phyloP scores from a whole-genome alignment of 2,113 vertebrate species.

The Silurus asotus region DNA sequence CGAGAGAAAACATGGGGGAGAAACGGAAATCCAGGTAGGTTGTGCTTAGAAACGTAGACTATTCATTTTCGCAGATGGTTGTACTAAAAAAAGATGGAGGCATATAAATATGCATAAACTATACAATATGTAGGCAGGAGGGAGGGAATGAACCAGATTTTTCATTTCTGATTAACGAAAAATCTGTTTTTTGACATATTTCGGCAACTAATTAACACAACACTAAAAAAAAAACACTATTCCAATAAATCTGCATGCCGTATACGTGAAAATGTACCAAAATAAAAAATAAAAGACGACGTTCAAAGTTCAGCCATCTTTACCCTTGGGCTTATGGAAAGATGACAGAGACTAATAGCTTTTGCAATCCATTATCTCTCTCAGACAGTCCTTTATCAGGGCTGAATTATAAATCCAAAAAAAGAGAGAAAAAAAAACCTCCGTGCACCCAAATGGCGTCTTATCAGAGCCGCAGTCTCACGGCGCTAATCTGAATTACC shows the following conservation, averaged over 20 bases:
- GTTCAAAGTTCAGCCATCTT: background rate
- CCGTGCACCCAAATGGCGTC: background rate
- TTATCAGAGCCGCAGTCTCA: background rate
- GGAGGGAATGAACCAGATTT: background rate
- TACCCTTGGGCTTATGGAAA: constrained; percentile 27
- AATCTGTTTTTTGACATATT: background rate
- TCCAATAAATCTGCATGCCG: background rate
- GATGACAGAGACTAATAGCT: constrained; percentile 49
- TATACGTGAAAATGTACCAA: background rate
- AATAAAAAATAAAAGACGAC: background rate
- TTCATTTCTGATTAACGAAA: background rate
- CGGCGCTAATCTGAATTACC: constrained; percentile 33
- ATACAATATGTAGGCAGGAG: background rate
- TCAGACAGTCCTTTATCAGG: constrained; percentile 38
- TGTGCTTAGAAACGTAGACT: constrained; percentile 58
- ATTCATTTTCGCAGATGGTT: constrained; percentile 49
- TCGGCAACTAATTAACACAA: background rate
- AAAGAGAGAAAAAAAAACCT: background rate
- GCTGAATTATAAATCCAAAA: constrained; percentile 18
- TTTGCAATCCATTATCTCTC: constrained; percentile 43
- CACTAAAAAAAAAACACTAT: no score
- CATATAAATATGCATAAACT: constrained; percentile 37
- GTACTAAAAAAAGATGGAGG: constrained; percentile 41
- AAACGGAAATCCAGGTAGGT: constrained; percentile 59
- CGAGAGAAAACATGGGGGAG: constrained; percentile 56